Evolutionary conservation across 2,113 vertebrate species (phyloP), one percentile per base, ranked within the genome.

Genomic region (Sphaerodactylus townsendi): DNA sequence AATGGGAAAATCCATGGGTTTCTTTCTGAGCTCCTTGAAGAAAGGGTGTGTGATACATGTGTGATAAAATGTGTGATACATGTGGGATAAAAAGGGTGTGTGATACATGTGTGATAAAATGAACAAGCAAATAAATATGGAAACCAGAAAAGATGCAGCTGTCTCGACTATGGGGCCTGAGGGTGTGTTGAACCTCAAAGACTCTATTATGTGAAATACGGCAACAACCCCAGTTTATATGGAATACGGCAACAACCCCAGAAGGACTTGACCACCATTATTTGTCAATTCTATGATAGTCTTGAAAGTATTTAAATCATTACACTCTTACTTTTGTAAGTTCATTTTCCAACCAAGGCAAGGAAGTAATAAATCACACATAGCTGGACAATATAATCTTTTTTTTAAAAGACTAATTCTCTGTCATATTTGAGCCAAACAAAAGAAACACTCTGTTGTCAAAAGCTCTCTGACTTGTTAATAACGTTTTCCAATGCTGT

Each of bases 291-390:
- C 30, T 41, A 23, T 33, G 41, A 21, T 41, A 48, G 17, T 5
- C 21, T 88, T 48, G 77, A 81, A 69, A 1, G 10, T 3, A 80
- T 33, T 89, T 82, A 82, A 53, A n/a, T 21, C 70, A 33, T 77
- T 73, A 78, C 83, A 82, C 72, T 33, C 80, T 81, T 83, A 53
- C 77, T 90, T 88, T 83, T 84, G 85, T 30, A 77, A 19, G 30
- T 79, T 56, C 64, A 72, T 71, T 88, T 87, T 91, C 71, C 76
- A 56, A 86, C 84, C 86, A 86, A 10, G 83, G 1, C 0, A 23
- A 17, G 48, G 89, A 48, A 74, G 85, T 71, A 77, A 2, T 8
- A 1, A 30, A 59, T 71, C 1, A 59, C 65, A 10, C 50, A 71
- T 86, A 78, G 28, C 78, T 72, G 64, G 66, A 90, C 90, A 86